Evolutionary conservation across 23 tunicate species (phyloP).

Genomic region (Diplosoma virens): DNA sequence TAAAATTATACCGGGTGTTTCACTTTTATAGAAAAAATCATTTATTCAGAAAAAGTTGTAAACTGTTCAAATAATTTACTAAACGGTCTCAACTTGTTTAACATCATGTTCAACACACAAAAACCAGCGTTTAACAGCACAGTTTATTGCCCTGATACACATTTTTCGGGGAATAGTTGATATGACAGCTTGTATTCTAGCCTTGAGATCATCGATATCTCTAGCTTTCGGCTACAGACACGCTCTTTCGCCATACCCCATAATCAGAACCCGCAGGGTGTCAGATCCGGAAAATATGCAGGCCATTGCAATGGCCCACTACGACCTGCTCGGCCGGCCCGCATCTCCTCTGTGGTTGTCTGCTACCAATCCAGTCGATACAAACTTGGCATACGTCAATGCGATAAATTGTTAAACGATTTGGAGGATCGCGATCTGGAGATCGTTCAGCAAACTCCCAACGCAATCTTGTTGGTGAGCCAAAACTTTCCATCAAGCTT

Average conservation of each 20-base stretch:
- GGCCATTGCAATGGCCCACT: too few species aligned
- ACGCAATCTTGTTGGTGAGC: not conserved
- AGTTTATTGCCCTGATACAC: not conserved
- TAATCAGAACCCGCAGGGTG: too few species aligned
- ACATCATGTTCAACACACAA: not conserved
- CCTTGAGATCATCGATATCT: too few species aligned
- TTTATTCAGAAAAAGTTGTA: not conserved
- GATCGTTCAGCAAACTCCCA: not conserved
- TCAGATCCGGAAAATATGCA: too few species aligned
- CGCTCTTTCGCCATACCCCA: too few species aligned
- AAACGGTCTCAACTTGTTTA: not conserved
- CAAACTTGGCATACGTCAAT: not conserved
- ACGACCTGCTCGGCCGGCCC: too few species aligned
- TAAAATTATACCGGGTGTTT: too few species aligned
- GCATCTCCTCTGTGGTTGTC: too few species aligned
- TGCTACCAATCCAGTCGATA: not conserved
- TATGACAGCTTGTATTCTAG: too few species aligned
- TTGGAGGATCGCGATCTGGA: not conserved
- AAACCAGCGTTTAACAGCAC: not conserved
- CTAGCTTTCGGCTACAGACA: too few species aligned
- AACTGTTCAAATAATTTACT: not conserved
- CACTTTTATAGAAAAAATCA: not conserved
- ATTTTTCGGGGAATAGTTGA: too few species aligned
- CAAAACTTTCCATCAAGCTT: not conserved
- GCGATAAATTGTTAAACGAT: not conserved